Evolutionary conservation across 2,888 invertebrate species (phyloP), one percentile per base, ranked within the genome.

Genomic region (Aleiodes testaceus): DNA sequence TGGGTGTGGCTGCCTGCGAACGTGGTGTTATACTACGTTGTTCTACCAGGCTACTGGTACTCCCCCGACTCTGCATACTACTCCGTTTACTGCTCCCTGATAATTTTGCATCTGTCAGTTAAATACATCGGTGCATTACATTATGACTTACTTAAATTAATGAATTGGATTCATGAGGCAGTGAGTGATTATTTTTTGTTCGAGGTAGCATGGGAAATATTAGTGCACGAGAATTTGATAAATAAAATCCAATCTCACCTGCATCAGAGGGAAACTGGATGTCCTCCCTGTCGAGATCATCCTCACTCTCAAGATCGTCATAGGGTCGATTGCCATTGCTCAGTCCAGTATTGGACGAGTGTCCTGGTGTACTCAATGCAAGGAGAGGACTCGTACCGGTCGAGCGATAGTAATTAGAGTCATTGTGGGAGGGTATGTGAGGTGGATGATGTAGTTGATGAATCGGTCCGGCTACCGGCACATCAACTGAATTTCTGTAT

Each of bases 1-100:
- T 92, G 86, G 95, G 97, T 84, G 97, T 97, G 85, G 96, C 95
- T 84, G 96, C 95, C 89, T 96, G 96, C 89, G 96, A 96, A 90
- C 96, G 90, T 79, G 94, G 95, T 77, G 96, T 96, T 85, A 95
- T 92, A 87, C 95, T 94, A 83, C 93, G 91, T 84, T 92, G 92
- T 85, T 94, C 94, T 80, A 94, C 90, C 82, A 95, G 89, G 88
- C 96, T 96, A 77, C 96, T 95, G 55, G 95, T 96, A 88, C 96
- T 97, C 83, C 96, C 96, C 75, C 97, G 92, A 86, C 96, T 96
- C 88, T 96, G 96, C 89, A 96, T 93, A 86, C 95, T 95, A 88
- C 95, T 95, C 73, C 96, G 91, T 86, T 96, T 96, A 88, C 95
- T 95, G 88, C 95, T 95, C 78, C 93, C 92, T 77, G 92, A 92